Conservation (phyloP, 2,888 invertebrate species). For the Thalpophila matura region DNA sequence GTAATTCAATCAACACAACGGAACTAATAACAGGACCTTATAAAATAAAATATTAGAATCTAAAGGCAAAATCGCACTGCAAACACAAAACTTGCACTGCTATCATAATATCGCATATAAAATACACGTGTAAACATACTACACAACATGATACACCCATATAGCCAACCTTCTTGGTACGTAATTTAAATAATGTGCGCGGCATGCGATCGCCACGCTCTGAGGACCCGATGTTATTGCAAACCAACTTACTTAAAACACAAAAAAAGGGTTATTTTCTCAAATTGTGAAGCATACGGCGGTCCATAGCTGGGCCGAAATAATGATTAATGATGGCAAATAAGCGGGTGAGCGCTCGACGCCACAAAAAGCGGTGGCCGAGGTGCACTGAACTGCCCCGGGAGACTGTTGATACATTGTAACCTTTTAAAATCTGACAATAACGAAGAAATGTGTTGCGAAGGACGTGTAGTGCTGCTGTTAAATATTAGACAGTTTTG, state of each 20-base stretch:
- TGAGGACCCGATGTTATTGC: conserved; percentile 71
- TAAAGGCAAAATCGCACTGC: background rate
- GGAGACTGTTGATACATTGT: conserved; percentile 62
- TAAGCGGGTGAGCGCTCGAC: conserved; percentile 87
- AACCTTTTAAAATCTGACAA: conserved; percentile 56
- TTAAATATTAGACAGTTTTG: conserved; percentile 31
- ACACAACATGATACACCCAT: conserved; percentile 31
- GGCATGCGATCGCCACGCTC: conserved; percentile 72
- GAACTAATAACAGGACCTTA: conserved; percentile 37
- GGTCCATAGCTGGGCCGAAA: conserved; percentile 84
- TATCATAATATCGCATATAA: background rate
- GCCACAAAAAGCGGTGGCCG: conserved; percentile 80
- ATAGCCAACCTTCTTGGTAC: conserved; percentile 45
- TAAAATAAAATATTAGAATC: conserved; percentile 14
- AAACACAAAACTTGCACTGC: conserved; percentile 6
- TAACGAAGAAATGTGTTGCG: conserved; percentile 56
- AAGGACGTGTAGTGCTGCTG: conserved; percentile 34
- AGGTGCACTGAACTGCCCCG: conserved; percentile 81
- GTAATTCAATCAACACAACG: conserved; percentile 47
- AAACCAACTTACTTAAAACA: conserved; percentile 73
- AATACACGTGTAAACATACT: conserved; percentile 28
- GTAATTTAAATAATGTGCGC: conserved; percentile 73
- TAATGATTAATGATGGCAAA: conserved; percentile 91
- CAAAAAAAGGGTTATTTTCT: conserved; percentile 90
- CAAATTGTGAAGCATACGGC: conserved; percentile 84